phyloP scores from a whole-genome alignment of 37 sponge, comb jelly and placozoan genomes.

The Ianthella basta region DNA sequence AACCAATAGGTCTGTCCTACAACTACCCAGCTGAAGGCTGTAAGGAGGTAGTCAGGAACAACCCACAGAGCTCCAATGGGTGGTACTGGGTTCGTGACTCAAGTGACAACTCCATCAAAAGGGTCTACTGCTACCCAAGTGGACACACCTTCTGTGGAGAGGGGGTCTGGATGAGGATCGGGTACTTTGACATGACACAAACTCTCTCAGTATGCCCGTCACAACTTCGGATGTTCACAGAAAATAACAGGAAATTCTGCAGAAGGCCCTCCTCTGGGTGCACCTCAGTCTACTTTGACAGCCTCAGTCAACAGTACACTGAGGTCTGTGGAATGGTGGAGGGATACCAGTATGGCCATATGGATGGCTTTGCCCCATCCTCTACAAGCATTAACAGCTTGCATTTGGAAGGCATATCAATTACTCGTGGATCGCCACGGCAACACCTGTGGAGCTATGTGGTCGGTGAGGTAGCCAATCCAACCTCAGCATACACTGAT shows the following conservation, averaged over 20 bases:
- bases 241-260: background rate
- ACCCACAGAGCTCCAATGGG: constrained; percentile 11
- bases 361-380: background rate
- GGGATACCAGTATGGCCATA: constrained; percentile 8
- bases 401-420: constrained; percentile 19
- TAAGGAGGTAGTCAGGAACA: no score
- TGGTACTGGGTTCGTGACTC: constrained; percentile 7
- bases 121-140: background rate
- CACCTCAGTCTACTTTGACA: constrained; percentile 18
- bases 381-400: background rate
- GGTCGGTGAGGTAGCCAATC: background rate
- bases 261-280: background rate
- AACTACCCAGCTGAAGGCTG: no score
- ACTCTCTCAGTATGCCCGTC: background rate
- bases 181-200: background rate
- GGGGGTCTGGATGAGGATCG: constrained; percentile 26
- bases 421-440: background rate
- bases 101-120: background rate
- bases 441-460: constrained; percentile 6
- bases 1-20: no score
- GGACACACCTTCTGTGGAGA: constrained; percentile 14
- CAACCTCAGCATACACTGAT: background rate
- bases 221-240: background rate
- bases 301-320: background rate
- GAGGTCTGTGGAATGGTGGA: constrained; percentile 18